Conservation (phyloP, 2,888 invertebrate genomes). For the Erebia epiphron region DNA sequence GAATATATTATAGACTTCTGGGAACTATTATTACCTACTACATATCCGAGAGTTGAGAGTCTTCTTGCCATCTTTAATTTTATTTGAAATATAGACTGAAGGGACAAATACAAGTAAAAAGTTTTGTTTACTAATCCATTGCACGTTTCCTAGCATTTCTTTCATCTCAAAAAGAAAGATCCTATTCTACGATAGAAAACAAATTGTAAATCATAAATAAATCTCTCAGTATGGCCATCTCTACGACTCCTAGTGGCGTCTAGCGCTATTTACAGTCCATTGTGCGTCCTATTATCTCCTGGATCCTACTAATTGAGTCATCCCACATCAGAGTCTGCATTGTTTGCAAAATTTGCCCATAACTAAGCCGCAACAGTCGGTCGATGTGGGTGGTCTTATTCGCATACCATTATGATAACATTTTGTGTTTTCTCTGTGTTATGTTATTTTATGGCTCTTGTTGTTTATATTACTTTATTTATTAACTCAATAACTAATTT, state of each 20-base stretch:
- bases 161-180: conserved; percentile 20
- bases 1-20: too few species aligned
- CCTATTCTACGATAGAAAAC: conserved; percentile 13
- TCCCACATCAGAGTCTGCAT: conserved; percentile 70
- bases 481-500: neutral
- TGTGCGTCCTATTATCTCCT: conserved; percentile 66
- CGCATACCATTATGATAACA: conserved; percentile 43
- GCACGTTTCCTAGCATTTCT: neutral
- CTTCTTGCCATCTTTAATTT: neutral
- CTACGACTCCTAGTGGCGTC: conserved; percentile 43
- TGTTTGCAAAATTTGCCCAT: conserved; percentile 77
- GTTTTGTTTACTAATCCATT: conserved; percentile 6
- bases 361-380: conserved; percentile 55
- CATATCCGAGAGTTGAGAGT: neutral
- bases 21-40: too few species aligned
- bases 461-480: neutral
- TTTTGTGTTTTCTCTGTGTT: conserved; percentile 37
- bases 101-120: neutral
- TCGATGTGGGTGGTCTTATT: conserved; percentile 68
- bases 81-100: neutral
- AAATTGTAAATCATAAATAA: conserved; percentile 37
- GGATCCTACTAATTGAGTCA: conserved; percentile 76
- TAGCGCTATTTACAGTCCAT: conserved; percentile 68
- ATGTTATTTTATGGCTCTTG: conserved; percentile 18
- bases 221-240: conserved; percentile 37